Percentiles rank a stretch among this genome's conserved stretches.
Conservation (phyloP, 2,113 vertebrate species). For the Urocynchramus pylzowi region DNA sequence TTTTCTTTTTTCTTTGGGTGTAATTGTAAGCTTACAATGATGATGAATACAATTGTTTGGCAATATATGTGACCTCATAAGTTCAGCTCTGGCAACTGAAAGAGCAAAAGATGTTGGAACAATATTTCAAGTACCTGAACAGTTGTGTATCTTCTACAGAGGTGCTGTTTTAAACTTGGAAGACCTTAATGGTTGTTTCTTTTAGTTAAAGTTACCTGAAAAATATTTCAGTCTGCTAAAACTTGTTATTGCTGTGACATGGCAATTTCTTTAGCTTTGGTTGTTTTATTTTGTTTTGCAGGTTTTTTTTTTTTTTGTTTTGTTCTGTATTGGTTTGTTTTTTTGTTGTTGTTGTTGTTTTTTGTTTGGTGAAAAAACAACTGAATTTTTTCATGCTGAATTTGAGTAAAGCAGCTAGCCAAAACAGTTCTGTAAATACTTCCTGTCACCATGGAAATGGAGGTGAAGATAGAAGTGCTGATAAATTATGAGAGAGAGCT, state of each 20-base stretch:
- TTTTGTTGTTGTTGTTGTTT: too few relatives aligned
- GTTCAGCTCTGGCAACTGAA: not conserved
- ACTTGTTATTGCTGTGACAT: not conserved
- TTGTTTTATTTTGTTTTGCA: not conserved
- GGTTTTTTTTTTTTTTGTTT: not conserved
- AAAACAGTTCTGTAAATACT: not conserved
- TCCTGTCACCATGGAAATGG: not conserved
- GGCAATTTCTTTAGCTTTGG: not conserved
- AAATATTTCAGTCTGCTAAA: not conserved
- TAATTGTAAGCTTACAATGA: not conserved
- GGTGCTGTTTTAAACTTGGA: not conserved
- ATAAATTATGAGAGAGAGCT: not conserved
- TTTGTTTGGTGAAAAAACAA: not conserved
- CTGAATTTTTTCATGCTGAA: not conserved
- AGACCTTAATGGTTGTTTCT: not conserved
- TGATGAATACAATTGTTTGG: not conserved
- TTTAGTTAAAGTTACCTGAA: not conserved
- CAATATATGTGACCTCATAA: rapidly evolving
- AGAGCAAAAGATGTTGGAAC: not conserved
- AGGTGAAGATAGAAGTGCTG: not conserved
- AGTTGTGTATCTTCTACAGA: rapidly evolving
- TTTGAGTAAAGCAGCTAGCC: not conserved
- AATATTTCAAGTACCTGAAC: not conserved
- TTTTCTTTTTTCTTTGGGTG: not conserved
- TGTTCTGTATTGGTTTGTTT: too few relatives aligned